Base-by-base conservation (phyloP, 2,888 invertebrate species). In the Amiota communis region DNA sequence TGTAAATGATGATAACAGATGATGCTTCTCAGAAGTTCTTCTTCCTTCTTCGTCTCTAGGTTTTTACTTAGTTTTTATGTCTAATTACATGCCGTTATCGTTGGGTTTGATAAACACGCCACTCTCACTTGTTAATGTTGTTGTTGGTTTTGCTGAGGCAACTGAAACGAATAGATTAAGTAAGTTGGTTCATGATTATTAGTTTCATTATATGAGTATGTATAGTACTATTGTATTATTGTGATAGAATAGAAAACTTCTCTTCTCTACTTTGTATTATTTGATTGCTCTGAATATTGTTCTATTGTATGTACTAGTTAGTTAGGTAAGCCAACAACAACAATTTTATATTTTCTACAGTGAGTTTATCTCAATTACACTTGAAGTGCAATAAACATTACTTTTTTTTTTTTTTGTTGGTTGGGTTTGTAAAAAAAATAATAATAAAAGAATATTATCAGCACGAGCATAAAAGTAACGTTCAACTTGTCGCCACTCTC, bases 311-410 rank as follows among this genome's bases (percentile, higher is more conserved):
- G 23, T 23, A 23, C 2, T 23, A 2, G 3, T 3, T 23, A 23
- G 23, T 23, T 23, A 23, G 23, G 20, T 20, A 20, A 11, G 17
- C 10, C 20, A 59, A 17, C 57, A 17, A n/a, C n/a, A 1, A 51
- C 20, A 49, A 17, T 67, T 6, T 67, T 49, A 23, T 77, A 76
- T 77, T 80, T 77, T 74, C 75, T 49, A 12, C 36, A 36, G 36
- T 36, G 36, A 36, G 78, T 76, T 86, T 83, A 83, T 83, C 83
- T 84, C 80, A 83, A 83, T 86, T 83, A 77, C 79, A 77, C 74
- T 73, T 72, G 79, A 76, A 84, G 80, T 83, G 71, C 81, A 76
- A 83, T 83, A 86, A 84, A 83, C 78, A 71, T 70, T 76, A 69
- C 75, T 75, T 79, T 74, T 77, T 71, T 74, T 67, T 48, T 63